Conservation (phyloP, 2,113 vertebrate genomes). For the Nothoprocta pentlandii region DNA sequence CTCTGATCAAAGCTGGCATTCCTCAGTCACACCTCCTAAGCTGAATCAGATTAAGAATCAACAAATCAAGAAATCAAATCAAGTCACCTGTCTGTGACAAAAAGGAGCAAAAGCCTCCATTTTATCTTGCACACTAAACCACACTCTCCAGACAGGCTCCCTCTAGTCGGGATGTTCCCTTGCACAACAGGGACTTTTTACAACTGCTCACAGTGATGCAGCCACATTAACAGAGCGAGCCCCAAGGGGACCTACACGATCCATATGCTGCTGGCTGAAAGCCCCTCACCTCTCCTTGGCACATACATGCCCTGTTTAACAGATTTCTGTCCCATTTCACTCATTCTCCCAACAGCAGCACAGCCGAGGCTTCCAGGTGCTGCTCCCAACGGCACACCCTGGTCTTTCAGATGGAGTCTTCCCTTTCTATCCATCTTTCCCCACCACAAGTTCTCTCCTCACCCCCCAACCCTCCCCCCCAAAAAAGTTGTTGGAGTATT, state of each 20-base stretch:
- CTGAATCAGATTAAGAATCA: not conserved
- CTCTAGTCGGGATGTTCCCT: not conserved
- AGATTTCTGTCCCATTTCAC: not conserved
- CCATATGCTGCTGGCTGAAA: not conserved
- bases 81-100: not conserved
- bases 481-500: not conserved
- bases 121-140: constrained; percentile 6
- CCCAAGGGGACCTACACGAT: too few species aligned
- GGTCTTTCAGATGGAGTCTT: accelerated
- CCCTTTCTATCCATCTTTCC: not conserved
- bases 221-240: accelerated
- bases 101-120: not conserved
- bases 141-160: not conserved
- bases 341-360: not conserved
- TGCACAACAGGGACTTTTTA: not conserved
- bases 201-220: not conserved
- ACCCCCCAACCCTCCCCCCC: not conserved
- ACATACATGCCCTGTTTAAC: not conserved
- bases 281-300: not conserved
- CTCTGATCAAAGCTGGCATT: not conserved
- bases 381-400: not conserved
- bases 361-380: accelerated
- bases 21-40: not conserved
- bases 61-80: not conserved
- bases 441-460: not conserved